phyloP scores from a whole-genome alignment of 1,140 invertebrate species.

The Artemia franciscana region DNA sequence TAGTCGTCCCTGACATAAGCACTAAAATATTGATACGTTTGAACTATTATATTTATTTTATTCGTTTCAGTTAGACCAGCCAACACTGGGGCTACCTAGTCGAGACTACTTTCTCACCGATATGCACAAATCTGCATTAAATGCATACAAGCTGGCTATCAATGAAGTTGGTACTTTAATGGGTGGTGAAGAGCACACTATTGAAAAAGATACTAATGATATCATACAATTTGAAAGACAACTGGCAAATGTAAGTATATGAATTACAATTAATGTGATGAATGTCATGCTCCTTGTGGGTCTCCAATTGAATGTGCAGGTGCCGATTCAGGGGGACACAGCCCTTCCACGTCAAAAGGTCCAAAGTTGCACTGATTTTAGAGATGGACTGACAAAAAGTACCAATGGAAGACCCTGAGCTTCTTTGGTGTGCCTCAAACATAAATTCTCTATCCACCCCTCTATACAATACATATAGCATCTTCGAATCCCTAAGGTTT shows the following conservation, averaged over 20 bases:
- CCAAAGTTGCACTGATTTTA: no score
- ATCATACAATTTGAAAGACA: slow-evolving; percentile 59
- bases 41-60: background rate
- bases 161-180: slow-evolving; percentile 38
- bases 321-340: no score
- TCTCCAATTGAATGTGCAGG: no score
- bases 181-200: slow-evolving; percentile 31
- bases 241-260: slow-evolving; percentile 42
- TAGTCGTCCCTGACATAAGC: background rate
- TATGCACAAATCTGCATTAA: slow-evolving; percentile 37
- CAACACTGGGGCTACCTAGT: slow-evolving; percentile 56
- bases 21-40: background rate
- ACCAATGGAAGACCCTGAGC: no score
- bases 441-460: no score
- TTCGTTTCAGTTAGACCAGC: slow-evolving; percentile 48
- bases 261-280: no score
- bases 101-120: slow-evolving; percentile 58
- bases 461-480: no score
- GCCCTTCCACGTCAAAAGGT: no score
- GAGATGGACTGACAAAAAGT: no score
- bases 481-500: no score
- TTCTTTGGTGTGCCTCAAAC: no score
- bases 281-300: no score
- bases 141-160: slow-evolving; percentile 54
- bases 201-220: slow-evolving; percentile 37